Evolutionary conservation across 2,113 vertebrate genomes (phyloP), one percentile per base, ranked within the genome.

Genomic region (Siniperca knerii): DNA sequence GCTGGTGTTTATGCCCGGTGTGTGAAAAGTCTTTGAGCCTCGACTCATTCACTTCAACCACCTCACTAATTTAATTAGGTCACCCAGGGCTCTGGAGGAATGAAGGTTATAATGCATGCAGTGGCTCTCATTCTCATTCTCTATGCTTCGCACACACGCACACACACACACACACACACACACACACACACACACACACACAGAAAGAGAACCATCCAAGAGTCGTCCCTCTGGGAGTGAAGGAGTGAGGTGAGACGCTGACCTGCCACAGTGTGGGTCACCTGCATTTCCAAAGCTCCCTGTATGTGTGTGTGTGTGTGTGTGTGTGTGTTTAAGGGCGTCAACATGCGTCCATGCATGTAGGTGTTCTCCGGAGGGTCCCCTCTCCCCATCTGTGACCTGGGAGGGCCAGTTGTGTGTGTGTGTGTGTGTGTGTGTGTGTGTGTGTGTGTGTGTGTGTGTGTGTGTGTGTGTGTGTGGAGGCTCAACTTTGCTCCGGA

Each of bases 21-120:
- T 86, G 73, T 79, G 77, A 84, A 75, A 81, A 89, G 76, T 91
- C 83, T 88, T 87, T 82, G 87, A 89, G 88, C 82, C 67, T 77
- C 79, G 23, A 85, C 87, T 87, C 87, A 69, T 90, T 90, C 86
- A 70, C 88, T 90, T 81, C 79, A 77, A 88, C 83, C 79, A 87
- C 85, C 72, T 86, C 75, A 12, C 90, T 92, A 90, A 93, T 93
- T 91, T 87, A 92, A 92, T 93, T 91, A 94, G 92, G 88, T 91
- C 91, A 90, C 79, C 44, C 35, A 9, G 77, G 79, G 81, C 90
- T 87, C 87, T 67, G 83, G 85, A 90, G 91, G 85, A 85, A 90
- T 83, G 87, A 84, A 80, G 86, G 90, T 88, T 89, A 83, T 84
- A 88, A 91, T 60, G 86, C 88, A 85, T 73, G 89, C 85, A 61